Evolutionary conservation across 2,797 vertebrate genomes (phyloP).

Genomic region (Tragelaphus eurycerus): DNA sequence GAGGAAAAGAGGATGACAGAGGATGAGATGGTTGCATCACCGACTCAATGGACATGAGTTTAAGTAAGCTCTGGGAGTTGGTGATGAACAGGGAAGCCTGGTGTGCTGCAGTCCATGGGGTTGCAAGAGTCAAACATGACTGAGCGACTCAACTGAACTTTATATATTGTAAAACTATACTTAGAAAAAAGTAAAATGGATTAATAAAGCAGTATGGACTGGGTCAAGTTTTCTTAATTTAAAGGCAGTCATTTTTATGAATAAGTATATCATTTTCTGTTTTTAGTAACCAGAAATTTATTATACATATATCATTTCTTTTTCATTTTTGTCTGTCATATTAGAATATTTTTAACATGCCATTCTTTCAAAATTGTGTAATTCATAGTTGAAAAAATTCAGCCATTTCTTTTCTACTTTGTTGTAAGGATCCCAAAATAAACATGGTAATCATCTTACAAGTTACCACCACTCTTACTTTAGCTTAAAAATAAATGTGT

Average conservation of each 20-base stretch:
- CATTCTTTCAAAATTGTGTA: neutral
- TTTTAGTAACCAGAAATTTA: neutral
- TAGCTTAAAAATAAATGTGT: constrained; percentile 23
- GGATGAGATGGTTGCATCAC: neutral
- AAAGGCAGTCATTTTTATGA: neutral
- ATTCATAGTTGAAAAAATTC: neutral
- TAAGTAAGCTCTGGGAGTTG: neutral
- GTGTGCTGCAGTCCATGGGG: neutral
- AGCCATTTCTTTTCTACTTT: neutral
- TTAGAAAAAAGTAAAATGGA: neutral
- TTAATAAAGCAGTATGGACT: neutral
- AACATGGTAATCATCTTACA: neutral
- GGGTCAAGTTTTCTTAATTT: neutral
- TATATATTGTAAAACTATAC: neutral
- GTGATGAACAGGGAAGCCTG: neutral
- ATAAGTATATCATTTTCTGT: neutral
- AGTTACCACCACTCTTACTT: neutral
- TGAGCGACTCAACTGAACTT: neutral
- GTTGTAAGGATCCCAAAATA: neutral
- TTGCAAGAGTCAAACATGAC: neutral
- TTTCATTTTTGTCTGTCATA: neutral
- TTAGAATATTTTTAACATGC: neutral
- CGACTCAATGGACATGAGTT: neutral
- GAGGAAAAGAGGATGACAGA: neutral
- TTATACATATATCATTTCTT: neutral